These are phyloP conservation scores for Microhierax caerulescens DNA, from an alignment of 2,797 vertebrate genomes.

Conservation along the genomic window DNA sequence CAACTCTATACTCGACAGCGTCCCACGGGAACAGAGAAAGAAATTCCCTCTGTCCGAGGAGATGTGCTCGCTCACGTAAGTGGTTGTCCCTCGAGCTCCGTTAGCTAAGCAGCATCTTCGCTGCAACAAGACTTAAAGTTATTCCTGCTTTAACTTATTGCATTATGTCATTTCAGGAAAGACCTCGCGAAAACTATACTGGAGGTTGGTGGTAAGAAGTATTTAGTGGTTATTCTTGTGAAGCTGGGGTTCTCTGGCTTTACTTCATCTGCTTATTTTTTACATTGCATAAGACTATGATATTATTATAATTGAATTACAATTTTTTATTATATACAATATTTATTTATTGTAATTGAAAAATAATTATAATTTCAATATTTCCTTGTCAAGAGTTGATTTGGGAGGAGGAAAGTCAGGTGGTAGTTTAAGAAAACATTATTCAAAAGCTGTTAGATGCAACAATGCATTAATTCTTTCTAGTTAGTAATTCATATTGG, in stretches of 20 bases:
- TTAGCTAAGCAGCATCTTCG: not conserved
- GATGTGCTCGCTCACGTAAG: conserved; percentile 75
- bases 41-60: conserved; percentile 74
- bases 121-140: not conserved
- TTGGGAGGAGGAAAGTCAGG: not conserved
- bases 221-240: not conserved
- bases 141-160: not conserved
- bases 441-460: not conserved
- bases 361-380: not conserved
- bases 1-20: conserved; percentile 76
- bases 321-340: too few relatives aligned
- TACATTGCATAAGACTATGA: not conserved
- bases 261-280: not conserved
- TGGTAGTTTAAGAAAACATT: not conserved
- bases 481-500: not conserved
- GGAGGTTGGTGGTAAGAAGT: conserved; percentile 82
- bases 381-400: not conserved
- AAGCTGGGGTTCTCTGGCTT: not conserved
- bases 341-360: not conserved
- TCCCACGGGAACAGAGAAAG: conserved; percentile 72
- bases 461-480: not conserved
- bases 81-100: not conserved
- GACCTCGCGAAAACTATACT: conserved; percentile 78
- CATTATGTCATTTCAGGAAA: conserved; percentile 74
- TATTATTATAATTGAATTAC: too few relatives aligned